These are phyloP conservation scores for Paramisgurnus dabryanus DNA, from an alignment of 2,113 vertebrate genomes.

Conservation along the genomic window DNA sequence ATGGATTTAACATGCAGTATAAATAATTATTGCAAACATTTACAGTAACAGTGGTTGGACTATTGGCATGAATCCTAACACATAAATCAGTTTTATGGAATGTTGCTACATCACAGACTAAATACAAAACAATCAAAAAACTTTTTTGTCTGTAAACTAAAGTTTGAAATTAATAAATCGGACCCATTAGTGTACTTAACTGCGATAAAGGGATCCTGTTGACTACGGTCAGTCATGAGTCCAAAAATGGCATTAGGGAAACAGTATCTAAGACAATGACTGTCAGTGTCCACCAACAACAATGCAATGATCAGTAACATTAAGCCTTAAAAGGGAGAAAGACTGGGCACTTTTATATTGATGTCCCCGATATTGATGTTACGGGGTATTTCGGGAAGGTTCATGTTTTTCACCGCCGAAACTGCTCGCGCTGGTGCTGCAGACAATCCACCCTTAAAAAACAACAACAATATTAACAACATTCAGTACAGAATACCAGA, in stretches of 20 bases:
- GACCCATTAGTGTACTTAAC: background rate
- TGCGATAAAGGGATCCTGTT: background rate
- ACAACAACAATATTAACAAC: background rate
- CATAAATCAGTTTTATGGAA: background rate
- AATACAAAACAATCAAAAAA: conserved; percentile 21
- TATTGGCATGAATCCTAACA: background rate
- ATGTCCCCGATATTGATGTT: conserved; percentile 96
- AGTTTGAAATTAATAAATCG: conserved; percentile 6
- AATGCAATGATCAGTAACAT: background rate
- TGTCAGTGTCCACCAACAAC: conserved; percentile 8
- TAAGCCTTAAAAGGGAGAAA: conserved; percentile 83
- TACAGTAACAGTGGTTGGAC: background rate
- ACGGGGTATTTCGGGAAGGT: conserved; percentile 90
- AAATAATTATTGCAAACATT: conserved; percentile 16
- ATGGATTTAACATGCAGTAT: conserved; percentile 15
- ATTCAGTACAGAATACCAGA: background rate
- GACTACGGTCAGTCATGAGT: conserved; percentile 1
- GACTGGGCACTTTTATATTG: conserved; percentile 94
- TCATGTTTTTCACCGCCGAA: conserved; percentile 94
- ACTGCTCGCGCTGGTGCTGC: conserved; percentile 88
- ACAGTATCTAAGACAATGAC: conserved; percentile 1
- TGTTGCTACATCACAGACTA: conserved; percentile 2
- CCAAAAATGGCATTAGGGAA: background rate
- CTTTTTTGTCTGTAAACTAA: background rate
- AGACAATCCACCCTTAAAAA: conserved; percentile 83